Base-by-base conservation (phyloP, 2,113 vertebrate species). In the Ranitomeya imitator region DNA sequence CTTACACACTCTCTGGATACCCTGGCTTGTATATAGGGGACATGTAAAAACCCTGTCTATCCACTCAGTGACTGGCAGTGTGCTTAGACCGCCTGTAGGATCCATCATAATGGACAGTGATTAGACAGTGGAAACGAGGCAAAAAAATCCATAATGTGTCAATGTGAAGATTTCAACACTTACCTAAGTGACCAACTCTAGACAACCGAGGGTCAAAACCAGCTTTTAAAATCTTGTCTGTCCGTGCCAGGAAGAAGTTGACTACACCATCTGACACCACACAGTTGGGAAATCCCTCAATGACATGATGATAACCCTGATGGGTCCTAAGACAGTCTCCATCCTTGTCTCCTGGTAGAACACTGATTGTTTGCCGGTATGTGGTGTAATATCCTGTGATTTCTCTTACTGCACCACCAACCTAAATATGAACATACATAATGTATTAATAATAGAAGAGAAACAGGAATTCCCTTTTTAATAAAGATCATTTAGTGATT, bases 161-260 rank as follows among this genome's bases (percentile, higher is more conserved):
- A 90, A 86, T 60, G 21, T 87, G 5, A 12, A 55, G 11, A 54
- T 19, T 23, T 60, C 19, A 19, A 86, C 51, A 91, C 95, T 95
- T 87, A 98, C 97, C 97, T 23, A 98, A 90, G 87, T 98, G 97
- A 0, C 91, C 97, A 0, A 91, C 90, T 0, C 96, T 93, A 63
- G 93, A 91, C 88, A 98, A 91, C 0, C 94, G 95, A 0, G 97
- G 97, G 88, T 98, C 95, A 65, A 99, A 99, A 37, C 97, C 97
- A 18, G 96, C 96, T 89, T 96, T 94, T 19, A 91, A 95, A 81
- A 97, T 90, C 91, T 97, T 97, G 54, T 96, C 94, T 0, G 97
- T 98, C 63, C 93, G 95, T 11, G 92, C 97, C 92, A 99, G 93
- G 91, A 99, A 99, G 92, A 99, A 99, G 93, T 99, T 99, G 63